These are phyloP conservation scores for Bujurquina vittata DNA, from an alignment of 2,113 vertebrate genomes.

Conservation along the genomic window DNA sequence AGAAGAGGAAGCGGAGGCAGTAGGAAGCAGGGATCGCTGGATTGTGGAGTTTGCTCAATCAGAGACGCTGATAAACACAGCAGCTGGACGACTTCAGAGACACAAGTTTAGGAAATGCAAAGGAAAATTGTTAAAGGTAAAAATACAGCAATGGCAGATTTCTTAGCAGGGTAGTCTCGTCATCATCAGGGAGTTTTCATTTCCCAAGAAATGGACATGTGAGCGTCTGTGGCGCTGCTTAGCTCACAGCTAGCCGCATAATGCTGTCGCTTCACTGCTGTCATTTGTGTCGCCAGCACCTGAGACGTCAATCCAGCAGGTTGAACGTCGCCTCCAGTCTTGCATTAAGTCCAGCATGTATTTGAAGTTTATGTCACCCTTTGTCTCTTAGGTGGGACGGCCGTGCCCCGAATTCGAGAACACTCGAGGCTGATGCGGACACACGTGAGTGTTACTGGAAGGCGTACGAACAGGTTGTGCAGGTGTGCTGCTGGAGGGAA, in stretches of 20 bases:
- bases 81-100: neutral
- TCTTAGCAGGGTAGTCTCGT: accelerated
- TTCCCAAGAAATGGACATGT: neutral
- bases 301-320: accelerated
- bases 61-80: neutral
- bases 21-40: neutral
- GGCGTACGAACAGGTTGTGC: neutral
- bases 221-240: neutral
- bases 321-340: too few species aligned
- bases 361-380: neutral
- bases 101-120: constrained; percentile 18
- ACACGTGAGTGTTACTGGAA: constrained; percentile 66
- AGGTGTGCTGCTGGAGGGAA: neutral
- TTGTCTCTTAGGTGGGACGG: neutral
- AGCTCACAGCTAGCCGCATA: neutral
- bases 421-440: constrained; percentile 39
- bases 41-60: too few species aligned
- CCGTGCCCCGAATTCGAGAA: constrained; percentile 19
- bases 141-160: neutral
- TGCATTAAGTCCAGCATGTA: neutral
- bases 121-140: constrained; percentile 32
- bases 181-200: constrained; percentile 19
- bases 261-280: neutral
- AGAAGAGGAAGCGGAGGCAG: neutral
- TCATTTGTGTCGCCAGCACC: too few species aligned